Percentiles rank a stretch among this genome's conserved stretches.
Conservation (phyloP, 2,797 vertebrate species). For the Sebastes nivosus region DNA sequence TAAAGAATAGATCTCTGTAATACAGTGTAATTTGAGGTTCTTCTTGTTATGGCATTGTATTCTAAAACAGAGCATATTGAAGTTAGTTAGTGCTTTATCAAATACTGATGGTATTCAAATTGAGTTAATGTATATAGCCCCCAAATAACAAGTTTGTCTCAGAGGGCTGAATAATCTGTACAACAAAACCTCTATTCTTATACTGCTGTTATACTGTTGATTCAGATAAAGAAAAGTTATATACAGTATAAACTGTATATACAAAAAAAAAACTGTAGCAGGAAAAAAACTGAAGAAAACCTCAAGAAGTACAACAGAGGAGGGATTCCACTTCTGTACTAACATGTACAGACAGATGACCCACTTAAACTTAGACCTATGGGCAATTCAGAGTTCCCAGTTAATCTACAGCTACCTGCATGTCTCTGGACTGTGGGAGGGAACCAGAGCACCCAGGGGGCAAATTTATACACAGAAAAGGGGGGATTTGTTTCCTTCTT, state of each 20-base stretch:
- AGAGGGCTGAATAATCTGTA: background rate
- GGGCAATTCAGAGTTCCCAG: background rate
- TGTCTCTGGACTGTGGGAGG: background rate
- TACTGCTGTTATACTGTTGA: background rate
- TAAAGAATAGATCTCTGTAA: background rate
- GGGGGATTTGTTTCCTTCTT: background rate
- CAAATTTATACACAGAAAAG: background rate
- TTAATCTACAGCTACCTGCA: background rate
- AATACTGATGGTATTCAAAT: background rate
- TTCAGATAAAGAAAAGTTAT: background rate
- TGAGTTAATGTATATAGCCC: background rate
- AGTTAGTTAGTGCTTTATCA: background rate
- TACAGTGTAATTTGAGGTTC: slow-evolving; percentile 18
- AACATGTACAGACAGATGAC: background rate
- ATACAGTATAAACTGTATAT: too few relatives aligned
- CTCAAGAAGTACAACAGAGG: background rate
- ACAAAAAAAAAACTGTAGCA: background rate
- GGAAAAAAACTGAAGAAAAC: background rate
- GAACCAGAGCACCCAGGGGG: background rate
- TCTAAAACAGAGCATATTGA: background rate
- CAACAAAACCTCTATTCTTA: background rate
- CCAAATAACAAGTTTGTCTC: slow-evolving; percentile 2
- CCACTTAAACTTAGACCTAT: background rate
- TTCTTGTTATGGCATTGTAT: background rate
- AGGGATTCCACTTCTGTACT: background rate